Evolutionary conservation across 2,113 vertebrate species (phyloP).

Genomic region (Mystacornis crossleyi): DNA sequence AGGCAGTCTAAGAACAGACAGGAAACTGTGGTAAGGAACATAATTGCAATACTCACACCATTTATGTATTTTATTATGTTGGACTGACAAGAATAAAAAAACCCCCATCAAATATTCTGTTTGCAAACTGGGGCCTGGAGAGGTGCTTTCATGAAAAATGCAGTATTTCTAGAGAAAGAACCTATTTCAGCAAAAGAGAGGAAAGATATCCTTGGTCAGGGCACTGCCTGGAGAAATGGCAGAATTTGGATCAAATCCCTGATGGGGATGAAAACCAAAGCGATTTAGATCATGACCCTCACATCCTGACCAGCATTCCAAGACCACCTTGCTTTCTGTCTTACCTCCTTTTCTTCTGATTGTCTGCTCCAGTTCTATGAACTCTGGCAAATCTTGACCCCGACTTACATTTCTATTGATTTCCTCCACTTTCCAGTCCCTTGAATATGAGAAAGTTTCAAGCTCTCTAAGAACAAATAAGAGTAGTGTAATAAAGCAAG

Average conservation of each 20-base stretch:
- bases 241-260: neutral
- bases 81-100: neutral
- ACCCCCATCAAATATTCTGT: accelerated
- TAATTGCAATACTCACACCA: neutral
- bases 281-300: neutral
- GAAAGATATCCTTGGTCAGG: neutral
- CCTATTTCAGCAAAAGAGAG: neutral
- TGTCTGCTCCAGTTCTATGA: neutral
- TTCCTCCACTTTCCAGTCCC: neutral
- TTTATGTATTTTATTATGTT: neutral
- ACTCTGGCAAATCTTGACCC: neutral
- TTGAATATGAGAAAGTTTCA: neutral
- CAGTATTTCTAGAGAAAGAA: neutral
- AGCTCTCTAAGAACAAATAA: neutral
- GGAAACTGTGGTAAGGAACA: neutral
- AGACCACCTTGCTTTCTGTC: neutral
- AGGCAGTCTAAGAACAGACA: neutral
- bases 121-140: neutral
- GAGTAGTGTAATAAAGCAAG: neutral
- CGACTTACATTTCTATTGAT: neutral
- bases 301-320: neutral
- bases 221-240: neutral
- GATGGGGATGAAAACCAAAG: neutral
- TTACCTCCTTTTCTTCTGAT: neutral
- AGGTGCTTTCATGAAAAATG: neutral